phyloP scores from a whole-genome alignment of 37 sponge, comb jelly and placozoan genomes.

The Crambe crambe region DNA sequence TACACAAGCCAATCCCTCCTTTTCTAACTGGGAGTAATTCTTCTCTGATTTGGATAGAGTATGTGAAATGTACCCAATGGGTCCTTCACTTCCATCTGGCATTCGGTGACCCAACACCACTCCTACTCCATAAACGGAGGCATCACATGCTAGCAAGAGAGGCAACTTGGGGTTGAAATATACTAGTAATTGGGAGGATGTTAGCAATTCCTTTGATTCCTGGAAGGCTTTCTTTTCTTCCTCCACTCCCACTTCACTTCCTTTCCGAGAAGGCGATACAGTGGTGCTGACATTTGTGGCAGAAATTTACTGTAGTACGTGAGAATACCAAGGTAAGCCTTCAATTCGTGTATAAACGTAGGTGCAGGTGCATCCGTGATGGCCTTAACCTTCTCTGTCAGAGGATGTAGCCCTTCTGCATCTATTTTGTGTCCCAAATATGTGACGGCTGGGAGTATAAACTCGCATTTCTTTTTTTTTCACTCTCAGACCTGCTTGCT shows the following conservation, averaged over 20 bases:
- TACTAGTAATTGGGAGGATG: constrained; percentile 5
- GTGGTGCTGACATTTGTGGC: constrained; percentile 9
- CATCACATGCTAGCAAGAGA: constrained; percentile 11
- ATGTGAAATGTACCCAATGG: constrained; percentile 13
- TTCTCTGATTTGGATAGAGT: too few relatives aligned
- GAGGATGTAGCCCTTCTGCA: background rate
- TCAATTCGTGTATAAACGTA: background rate
- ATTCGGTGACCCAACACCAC: background rate
- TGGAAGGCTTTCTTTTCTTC: background rate
- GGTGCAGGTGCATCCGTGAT: constrained; percentile 6
- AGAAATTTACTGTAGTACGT: constrained; percentile 23
- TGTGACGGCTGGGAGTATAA: background rate
- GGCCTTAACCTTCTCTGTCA: background rate
- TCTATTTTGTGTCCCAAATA: constrained; percentile 7
- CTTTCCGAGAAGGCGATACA: background rate
- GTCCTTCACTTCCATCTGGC: constrained; percentile 16
- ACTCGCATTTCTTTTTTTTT: background rate
- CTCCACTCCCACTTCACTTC: constrained; percentile 11
- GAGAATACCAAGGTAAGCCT: constrained; percentile 19
- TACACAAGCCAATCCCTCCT: constrained; percentile 21
- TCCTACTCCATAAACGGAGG: too few relatives aligned
- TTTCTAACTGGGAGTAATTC: constrained; percentile 21
- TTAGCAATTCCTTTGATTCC: constrained; percentile 21
- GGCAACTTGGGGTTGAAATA: constrained; percentile 10
- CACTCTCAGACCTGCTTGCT: background rate